Evolutionary conservation across 2,888 invertebrate genomes (phyloP).

Genomic region (Noctua fimbriata): DNA sequence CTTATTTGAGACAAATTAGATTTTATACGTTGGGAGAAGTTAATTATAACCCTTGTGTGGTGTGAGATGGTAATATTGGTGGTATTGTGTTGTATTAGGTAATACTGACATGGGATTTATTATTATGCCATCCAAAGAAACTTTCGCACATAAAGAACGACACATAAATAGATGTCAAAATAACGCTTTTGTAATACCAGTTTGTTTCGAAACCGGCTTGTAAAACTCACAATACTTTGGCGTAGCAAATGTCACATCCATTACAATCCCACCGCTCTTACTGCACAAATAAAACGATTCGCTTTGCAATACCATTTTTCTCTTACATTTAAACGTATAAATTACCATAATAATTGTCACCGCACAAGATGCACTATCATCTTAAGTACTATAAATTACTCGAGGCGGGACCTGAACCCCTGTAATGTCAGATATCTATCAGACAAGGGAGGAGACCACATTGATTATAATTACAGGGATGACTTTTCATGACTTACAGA

Average conservation of each 20-base stretch:
- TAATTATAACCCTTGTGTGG: neutral
- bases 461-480: slow-evolving; percentile 31
- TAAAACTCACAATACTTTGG: slow-evolving; percentile 28
- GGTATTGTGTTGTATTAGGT: neutral
- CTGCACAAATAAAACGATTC: slow-evolving; percentile 47
- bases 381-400: slow-evolving; percentile 55
- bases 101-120: neutral
- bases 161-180: slow-evolving; percentile 40
- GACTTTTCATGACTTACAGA: slow-evolving; percentile 14
- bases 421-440: slow-evolving; percentile 28
- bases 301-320: slow-evolving; percentile 25
- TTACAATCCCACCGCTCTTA: slow-evolving; percentile 4
- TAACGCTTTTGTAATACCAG: slow-evolving; percentile 23
- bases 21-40: neutral
- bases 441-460: slow-evolving; percentile 25
- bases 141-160: slow-evolving; percentile 14
- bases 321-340: slow-evolving; percentile 18
- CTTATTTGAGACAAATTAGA: neutral
- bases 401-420: slow-evolving; percentile 26
- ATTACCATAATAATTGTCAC: slow-evolving; percentile 51
- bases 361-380: slow-evolving; percentile 44
- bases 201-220: slow-evolving; percentile 40
- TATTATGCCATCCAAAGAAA: neutral
- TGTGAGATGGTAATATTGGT: neutral
- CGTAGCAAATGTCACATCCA: slow-evolving; percentile 29